Evolutionary conservation across 2,888 invertebrate genomes (phyloP).

Genomic region (Acleris laterana): DNA sequence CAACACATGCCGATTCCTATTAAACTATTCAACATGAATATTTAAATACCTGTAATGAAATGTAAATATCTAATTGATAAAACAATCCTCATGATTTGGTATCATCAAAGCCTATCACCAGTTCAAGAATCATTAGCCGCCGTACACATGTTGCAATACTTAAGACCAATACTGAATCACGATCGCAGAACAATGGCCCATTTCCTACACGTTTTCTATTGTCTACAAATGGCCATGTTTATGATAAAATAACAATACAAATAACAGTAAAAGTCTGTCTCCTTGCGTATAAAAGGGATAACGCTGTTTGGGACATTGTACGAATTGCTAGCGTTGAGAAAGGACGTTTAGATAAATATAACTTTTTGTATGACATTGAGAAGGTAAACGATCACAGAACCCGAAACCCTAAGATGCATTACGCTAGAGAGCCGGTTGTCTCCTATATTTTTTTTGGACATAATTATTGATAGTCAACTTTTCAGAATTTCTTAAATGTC

Average conservation of each 20-base stretch:
- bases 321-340: neutral
- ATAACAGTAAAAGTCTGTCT: constrained; percentile 36
- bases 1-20: too few relatives aligned
- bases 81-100: neutral
- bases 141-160: constrained; percentile 38
- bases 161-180: constrained; percentile 48
- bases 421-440: too few relatives aligned
- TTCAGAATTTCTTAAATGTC: too few relatives aligned
- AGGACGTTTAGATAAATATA: too few relatives aligned
- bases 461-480: too few relatives aligned
- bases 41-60: neutral
- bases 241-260: constrained; percentile 38
- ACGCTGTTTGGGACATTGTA: constrained; percentile 14
- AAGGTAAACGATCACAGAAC: too few relatives aligned
- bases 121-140: constrained; percentile 41
- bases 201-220: constrained; percentile 44
- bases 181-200: constrained; percentile 51
- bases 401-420: too few relatives aligned
- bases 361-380: too few relatives aligned
- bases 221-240: constrained; percentile 43
- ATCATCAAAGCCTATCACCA: constrained; percentile 12
- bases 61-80: neutral
- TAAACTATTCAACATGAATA: too few relatives aligned
- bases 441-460: too few relatives aligned
- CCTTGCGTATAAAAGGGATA: constrained; percentile 25